Base-by-base conservation (phyloP, 2,888 invertebrate species). In the Rugalucina vietnamica region DNA sequence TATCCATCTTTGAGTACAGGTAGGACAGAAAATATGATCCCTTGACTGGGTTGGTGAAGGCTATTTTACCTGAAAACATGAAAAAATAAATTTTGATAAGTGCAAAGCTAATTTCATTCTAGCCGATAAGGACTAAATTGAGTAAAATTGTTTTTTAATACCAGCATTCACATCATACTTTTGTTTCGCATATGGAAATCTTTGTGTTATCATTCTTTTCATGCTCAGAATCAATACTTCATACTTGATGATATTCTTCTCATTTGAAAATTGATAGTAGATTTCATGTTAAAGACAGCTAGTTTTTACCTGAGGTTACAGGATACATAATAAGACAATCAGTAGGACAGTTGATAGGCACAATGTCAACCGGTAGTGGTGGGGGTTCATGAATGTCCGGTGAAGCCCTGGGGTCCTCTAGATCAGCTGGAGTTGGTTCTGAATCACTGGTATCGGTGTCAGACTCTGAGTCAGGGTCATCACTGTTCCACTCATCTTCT, bases 31-130 rank as follows among this genome's bases (percentile, higher is more conserved):
- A 65, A 18, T 65, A 65, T 1, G 65, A 65, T 65, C 65, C 65
- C 21, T 34, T 65, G 18, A 32, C 34, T 34, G 65, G 65, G 34
- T 65, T 65, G 32, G 65, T 65, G 34, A 65, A 65, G 10, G 65
- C 65, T 12, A 65, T 65, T 65, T 65, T 65, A 65, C 65, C 65
- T 65, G 34, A 65, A 65, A 65, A 24, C 18, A 54, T 54, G 21
- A 54, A 5, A 54, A 21, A n/a, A n/a, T n/a, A n/a, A n/a, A n/a
- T n/a, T n/a, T n/a, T n/a, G n/a, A n/a, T n/a, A n/a, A n/a, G n/a
- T n/a, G n/a, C n/a, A n/a, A n/a, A n/a, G n/a, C n/a, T n/a, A n/a
- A n/a, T n/a, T n/a, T n/a, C n/a, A n/a, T n/a, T n/a, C n/a, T n/a
- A n/a, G n/a, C n/a, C n/a, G n/a, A n/a, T n/a, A n/a, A n/a, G n/a